phyloP scores from a whole-genome alignment of 2,113 vertebrate species.

The Hyperoodon ampullatus region DNA sequence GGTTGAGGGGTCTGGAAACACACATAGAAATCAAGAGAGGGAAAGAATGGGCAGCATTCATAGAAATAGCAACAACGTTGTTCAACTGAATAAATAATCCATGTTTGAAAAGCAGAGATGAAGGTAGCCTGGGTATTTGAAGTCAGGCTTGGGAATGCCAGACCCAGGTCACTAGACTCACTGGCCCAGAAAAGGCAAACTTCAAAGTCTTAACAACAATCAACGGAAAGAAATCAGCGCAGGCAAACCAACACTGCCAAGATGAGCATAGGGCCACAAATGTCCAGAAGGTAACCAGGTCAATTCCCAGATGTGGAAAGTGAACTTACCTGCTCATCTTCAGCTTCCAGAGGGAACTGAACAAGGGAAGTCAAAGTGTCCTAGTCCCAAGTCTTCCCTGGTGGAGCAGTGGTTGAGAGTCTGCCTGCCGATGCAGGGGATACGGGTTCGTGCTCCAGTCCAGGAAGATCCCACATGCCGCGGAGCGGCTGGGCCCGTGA shows the following conservation, averaged over 20 bases:
- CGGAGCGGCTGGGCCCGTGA: no score
- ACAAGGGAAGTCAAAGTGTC: background rate
- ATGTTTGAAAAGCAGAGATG: background rate
- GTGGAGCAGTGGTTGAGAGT: no score
- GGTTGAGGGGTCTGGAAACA: background rate
- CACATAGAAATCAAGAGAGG: background rate
- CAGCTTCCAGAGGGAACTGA: background rate
- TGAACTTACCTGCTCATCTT: background rate
- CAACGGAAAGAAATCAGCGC: background rate
- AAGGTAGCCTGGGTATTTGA: background rate
- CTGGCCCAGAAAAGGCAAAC: background rate
- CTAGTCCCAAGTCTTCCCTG: background rate
- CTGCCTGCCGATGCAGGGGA: no score
- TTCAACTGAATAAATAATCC: background rate
- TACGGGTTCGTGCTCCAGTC: no score
- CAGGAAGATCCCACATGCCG: no score
- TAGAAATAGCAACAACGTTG: background rate
- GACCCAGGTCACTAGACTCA: background rate
- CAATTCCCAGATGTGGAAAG: background rate
- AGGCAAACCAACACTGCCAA: background rate
- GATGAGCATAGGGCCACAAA: background rate
- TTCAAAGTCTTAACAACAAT: background rate
- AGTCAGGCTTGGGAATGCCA: background rate
- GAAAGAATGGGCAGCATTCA: background rate
- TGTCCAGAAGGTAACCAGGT: background rate